phyloP scores from a whole-genome alignment of 2,113 vertebrate genomes.

The Psettodes erumei region DNA sequence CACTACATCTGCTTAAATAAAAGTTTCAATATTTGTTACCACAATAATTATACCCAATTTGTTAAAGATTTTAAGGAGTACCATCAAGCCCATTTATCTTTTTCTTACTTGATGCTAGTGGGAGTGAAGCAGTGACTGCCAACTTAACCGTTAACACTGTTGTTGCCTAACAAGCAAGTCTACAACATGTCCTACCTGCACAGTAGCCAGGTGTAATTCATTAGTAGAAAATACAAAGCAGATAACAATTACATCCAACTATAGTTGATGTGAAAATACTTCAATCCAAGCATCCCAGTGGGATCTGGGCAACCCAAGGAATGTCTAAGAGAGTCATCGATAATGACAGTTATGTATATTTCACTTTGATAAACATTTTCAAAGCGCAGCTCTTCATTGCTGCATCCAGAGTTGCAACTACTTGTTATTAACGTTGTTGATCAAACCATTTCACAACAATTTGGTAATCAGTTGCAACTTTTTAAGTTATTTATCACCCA shows the following conservation, averaged over 20 bases:
- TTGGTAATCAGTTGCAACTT: too few relatives aligned
- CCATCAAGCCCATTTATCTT: background rate
- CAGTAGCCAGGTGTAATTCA: conserved; percentile 69
- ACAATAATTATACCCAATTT: background rate
- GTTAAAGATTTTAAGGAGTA: background rate
- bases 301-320: background rate
- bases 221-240: conserved; percentile 74
- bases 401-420: background rate
- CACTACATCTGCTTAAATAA: background rate
- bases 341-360: too few relatives aligned
- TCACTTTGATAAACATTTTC: too few relatives aligned
- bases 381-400: background rate
- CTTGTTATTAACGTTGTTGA: background rate
- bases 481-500: too few relatives aligned
- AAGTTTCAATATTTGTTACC: background rate
- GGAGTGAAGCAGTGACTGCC: background rate
- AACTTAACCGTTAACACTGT: background rate
- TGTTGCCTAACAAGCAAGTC: background rate
- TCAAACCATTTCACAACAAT: too few relatives aligned
- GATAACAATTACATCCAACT: conserved; percentile 64
- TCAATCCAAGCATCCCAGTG: background rate
- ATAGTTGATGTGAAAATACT: background rate
- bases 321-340: background rate
- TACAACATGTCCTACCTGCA: conserved; percentile 72
- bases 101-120: background rate